phyloP scores from a whole-genome alignment of 2,113 vertebrate genomes.

The Petrocephalus zakoni region DNA sequence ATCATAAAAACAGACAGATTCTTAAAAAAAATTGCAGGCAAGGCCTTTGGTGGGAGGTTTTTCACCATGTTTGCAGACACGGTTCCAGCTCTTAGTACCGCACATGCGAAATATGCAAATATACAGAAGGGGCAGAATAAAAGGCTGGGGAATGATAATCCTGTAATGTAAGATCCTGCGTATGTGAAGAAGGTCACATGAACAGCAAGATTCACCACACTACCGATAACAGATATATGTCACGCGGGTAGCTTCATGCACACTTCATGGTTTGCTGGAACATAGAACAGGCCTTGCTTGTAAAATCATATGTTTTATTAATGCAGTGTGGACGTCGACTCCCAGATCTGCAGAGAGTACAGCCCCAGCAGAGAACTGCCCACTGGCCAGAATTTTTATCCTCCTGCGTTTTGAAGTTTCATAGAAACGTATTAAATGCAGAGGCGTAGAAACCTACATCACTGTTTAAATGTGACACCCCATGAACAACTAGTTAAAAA shows the following conservation, averaged over 20 bases:
- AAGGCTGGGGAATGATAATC: background rate
- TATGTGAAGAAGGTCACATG: background rate
- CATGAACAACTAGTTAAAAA: background rate
- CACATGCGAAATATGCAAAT: background rate
- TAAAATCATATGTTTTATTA: constrained; percentile 13
- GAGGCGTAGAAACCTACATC: background rate
- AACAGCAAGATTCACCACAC: background rate
- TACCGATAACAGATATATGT: background rate
- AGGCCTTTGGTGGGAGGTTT: background rate
- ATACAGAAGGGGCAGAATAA: background rate
- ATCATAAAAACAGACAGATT: background rate
- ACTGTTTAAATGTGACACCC: too few relatives aligned
- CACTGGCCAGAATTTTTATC: background rate
- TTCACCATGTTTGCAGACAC: background rate
- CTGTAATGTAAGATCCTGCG: background rate
- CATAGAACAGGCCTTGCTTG: background rate
- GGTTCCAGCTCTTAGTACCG: background rate
- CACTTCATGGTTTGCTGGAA: background rate
- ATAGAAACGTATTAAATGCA: background rate
- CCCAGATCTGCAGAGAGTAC: background rate
- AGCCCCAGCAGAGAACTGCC: background rate
- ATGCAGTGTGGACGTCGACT: background rate
- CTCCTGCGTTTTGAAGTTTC: background rate
- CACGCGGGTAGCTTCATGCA: background rate
- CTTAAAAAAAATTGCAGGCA: background rate